Evolutionary conservation across 2,113 vertebrate genomes (phyloP).

Genomic region (Albula glossodonta): DNA sequence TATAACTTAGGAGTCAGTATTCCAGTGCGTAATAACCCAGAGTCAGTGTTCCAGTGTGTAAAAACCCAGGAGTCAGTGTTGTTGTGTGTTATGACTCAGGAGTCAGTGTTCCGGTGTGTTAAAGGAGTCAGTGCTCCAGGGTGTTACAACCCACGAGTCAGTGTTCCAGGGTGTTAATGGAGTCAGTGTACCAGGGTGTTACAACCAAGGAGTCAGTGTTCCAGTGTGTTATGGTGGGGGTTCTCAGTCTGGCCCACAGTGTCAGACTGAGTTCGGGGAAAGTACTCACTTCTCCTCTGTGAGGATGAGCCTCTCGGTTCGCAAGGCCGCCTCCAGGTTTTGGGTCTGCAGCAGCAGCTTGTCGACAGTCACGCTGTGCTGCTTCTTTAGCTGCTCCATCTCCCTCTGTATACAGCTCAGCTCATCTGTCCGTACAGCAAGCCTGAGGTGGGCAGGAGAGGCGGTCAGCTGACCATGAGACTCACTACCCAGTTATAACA

Average conservation of each 20-base stretch:
- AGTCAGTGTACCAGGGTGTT: background rate
- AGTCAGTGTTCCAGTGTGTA: background rate
- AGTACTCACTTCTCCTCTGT: slow-evolving; percentile 81
- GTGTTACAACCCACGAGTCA: too few species aligned
- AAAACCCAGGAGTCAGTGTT: background rate
- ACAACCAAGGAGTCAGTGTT: too few species aligned
- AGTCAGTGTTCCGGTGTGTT: background rate
- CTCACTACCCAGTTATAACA: too few species aligned
- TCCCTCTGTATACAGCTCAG: slow-evolving; percentile 72
- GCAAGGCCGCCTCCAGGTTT: slow-evolving; percentile 80
- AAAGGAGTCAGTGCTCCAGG: too few species aligned
- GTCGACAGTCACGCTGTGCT: slow-evolving; percentile 80
- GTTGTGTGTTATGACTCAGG: background rate
- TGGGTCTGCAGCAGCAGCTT: slow-evolving; percentile 83
- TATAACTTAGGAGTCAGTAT: background rate
- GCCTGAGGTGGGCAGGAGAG: slow-evolving; percentile 53
- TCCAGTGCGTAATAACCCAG: background rate
- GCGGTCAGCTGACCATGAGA: background rate
- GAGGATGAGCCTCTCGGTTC: slow-evolving; percentile 78
- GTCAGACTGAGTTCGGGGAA: background rate
- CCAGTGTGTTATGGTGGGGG: background rate
- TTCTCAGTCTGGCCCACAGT: background rate
- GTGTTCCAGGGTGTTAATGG: too few species aligned
- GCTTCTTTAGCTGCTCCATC: slow-evolving; percentile 75
- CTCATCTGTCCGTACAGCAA: slow-evolving; percentile 62